These are phyloP conservation scores for Pampusana beccarii DNA, from an alignment of 2,113 vertebrate species.

Conservation along the genomic window DNA sequence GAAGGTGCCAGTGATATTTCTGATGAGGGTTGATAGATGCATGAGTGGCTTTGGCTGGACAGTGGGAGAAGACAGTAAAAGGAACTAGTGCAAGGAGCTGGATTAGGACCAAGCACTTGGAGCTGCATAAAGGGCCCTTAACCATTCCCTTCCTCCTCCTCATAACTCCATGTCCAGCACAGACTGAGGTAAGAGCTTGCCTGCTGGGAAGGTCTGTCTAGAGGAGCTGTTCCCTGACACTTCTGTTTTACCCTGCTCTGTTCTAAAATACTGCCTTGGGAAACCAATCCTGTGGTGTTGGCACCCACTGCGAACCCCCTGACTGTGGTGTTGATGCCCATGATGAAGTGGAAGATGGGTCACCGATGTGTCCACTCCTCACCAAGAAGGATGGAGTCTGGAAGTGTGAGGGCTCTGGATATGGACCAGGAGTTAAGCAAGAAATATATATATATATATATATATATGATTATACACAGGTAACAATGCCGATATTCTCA, in stretches of 20 bases:
- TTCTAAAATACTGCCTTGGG: not conserved
- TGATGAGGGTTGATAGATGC: rapidly evolving
- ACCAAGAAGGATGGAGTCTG: not conserved
- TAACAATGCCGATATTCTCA: not conserved
- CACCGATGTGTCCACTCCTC: not conserved
- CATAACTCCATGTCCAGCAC: not conserved
- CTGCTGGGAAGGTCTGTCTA: not conserved
- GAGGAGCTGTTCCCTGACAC: not conserved
- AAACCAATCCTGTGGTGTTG: not conserved
- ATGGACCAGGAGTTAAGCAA: not conserved
- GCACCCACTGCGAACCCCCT: not conserved
- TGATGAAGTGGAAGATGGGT: not conserved
- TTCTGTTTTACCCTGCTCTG: not conserved
- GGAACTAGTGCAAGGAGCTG: not conserved
- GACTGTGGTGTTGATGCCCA: not conserved
- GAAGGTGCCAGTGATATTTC: not conserved
- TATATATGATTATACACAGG: not conserved
- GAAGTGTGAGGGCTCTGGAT: not conserved
- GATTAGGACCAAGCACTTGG: not conserved
- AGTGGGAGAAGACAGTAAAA: not conserved
- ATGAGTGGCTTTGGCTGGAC: not conserved
- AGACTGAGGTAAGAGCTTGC: not conserved
- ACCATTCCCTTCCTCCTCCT: not conserved
- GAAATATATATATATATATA: rapidly evolving
- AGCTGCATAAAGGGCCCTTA: not conserved